phyloP scores from a whole-genome alignment of 2,888 invertebrate species.

The Gortyna flavago region DNA sequence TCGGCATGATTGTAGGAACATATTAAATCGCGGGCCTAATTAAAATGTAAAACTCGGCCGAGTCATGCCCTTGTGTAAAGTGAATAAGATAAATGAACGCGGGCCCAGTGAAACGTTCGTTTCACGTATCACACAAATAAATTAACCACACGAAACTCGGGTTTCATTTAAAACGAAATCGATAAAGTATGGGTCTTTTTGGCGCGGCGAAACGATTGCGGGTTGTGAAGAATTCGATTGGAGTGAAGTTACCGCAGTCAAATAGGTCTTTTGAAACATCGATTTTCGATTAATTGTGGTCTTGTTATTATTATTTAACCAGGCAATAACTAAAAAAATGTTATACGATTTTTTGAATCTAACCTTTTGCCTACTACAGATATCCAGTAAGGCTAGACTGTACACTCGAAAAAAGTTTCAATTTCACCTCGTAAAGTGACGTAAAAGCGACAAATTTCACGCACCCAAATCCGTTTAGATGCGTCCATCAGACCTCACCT shows the following conservation, averaged over 20 bases:
- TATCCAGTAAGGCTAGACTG: background rate
- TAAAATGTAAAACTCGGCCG: conserved; percentile 82
- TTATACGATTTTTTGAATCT: background rate
- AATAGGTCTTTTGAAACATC: background rate
- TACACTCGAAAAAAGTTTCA: conserved; percentile 13
- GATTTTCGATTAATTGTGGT: background rate
- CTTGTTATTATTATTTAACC: background rate
- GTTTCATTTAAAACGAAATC: conserved; percentile 68
- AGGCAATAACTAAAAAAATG: background rate
- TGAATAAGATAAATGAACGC: conserved; percentile 84
- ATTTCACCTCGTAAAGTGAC: conserved; percentile 33
- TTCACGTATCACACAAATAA: conserved; percentile 80
- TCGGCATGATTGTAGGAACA: conserved; percentile 65
- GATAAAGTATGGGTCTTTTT: conserved; percentile 56
- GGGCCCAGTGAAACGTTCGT: conserved; percentile 73
- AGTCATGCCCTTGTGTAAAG: conserved; percentile 82
- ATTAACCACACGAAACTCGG: conserved; percentile 72
- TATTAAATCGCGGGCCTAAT: conserved; percentile 79
- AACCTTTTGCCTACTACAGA: background rate
- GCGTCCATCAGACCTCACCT: conserved; percentile 55
- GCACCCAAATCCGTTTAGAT: conserved; percentile 37
- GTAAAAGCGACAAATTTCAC: conserved; percentile 44
- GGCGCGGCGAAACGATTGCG: conserved; percentile 21
- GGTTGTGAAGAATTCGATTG: conserved; percentile 8
- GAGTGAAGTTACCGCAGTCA: background rate